A percentile compares a stretch with the other conserved stretches of the same genome.
Conservation (phyloP, 2,113 vertebrate genomes). For the Misgurnus mizolepis region DNA sequence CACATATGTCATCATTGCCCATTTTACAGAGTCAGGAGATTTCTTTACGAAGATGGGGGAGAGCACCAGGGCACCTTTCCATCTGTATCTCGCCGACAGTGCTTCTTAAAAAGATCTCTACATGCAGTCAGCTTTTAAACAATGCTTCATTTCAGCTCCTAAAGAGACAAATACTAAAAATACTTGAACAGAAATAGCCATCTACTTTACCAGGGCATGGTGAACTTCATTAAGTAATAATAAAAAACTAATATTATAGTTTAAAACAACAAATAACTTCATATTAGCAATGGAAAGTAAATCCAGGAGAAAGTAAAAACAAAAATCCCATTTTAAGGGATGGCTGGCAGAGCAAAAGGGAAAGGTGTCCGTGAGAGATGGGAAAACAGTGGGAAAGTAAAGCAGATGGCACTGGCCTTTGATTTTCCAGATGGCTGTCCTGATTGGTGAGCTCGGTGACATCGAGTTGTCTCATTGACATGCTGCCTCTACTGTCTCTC, state of each 20-base stretch:
- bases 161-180: not conserved
- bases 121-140: slow-evolving; percentile 65
- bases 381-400: slow-evolving; percentile 65
- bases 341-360: slow-evolving; percentile 44
- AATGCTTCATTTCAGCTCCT: slow-evolving; percentile 28
- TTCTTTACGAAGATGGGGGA: slow-evolving; percentile 72
- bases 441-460: slow-evolving; percentile 77
- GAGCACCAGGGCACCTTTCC: slow-evolving; percentile 83
- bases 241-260: not conserved
- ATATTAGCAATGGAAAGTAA: slow-evolving; percentile 24
- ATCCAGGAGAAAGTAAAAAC: slow-evolving; percentile 46
- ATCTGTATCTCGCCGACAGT: slow-evolving; percentile 64
- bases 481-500: slow-evolving; percentile 64
- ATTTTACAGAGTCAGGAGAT: slow-evolving; percentile 99
- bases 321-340: slow-evolving; percentile 36
- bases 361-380: slow-evolving; percentile 55
- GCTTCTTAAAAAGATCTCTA: slow-evolving; percentile 59
- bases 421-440: slow-evolving; percentile 83
- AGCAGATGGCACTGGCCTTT: slow-evolving; percentile 79
- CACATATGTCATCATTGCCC: slow-evolving; percentile 99
- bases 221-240: slow-evolving; percentile 55
- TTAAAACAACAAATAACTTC: not conserved
- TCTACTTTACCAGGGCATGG: slow-evolving; percentile 14
- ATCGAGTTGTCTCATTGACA: slow-evolving; percentile 80
- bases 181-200: slow-evolving; percentile 20